Evolutionary conservation across 2,797 vertebrate genomes (phyloP), one percentile per base, ranked within the genome.

Genomic region (Thamnophis elegans): DNA sequence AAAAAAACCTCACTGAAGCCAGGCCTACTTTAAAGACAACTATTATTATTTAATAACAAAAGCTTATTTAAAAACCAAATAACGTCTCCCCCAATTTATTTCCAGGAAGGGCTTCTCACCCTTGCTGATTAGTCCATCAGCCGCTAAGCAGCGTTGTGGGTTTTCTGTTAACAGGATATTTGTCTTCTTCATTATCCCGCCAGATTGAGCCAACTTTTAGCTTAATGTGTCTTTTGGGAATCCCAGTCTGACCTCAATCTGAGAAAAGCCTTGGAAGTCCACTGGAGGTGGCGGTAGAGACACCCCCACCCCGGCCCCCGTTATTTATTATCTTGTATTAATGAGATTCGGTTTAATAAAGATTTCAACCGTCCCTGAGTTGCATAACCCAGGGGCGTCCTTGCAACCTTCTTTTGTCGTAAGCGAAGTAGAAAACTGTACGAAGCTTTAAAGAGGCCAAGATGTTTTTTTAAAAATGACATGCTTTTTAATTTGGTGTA

Each of bases 161-260:
- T 89, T 88, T 56, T 20, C 10, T 89, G 22, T 28, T 91, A 94
- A 95, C 94, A 96, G 94, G 96, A 97, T 95, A 96, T 96, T 97
- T 97, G 94, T 96, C 95, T 90, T 96, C 96, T 96, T 94, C 94
- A 89, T 92, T 93, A 53, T 90, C 89, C 96, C 96, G 90, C 96
- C 96, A 96, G 96, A 96, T 97, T 98, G 97, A 96, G 95, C 96
- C 97, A 97, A 97, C 96, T 97, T 98, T 96, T 96, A 94, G 96
- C 96, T 97, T 97, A 98, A 98, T 97, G 96, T 88, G 94, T 97
- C 97, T 97, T 95, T 93, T 58, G 97, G 95, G 97, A 97, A 98
- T 97, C 96, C 95, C 97, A 97, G 96, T 93, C 94, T 98, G 98
- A 98, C 97, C 98, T 98, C 97, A 98, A 98, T 98, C 97, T 98